Percentiles rank a stretch among this genome's conserved stretches.
phyloP scores from a whole-genome alignment of 1,140 invertebrate genomes.

The Eubasilissa regina region DNA sequence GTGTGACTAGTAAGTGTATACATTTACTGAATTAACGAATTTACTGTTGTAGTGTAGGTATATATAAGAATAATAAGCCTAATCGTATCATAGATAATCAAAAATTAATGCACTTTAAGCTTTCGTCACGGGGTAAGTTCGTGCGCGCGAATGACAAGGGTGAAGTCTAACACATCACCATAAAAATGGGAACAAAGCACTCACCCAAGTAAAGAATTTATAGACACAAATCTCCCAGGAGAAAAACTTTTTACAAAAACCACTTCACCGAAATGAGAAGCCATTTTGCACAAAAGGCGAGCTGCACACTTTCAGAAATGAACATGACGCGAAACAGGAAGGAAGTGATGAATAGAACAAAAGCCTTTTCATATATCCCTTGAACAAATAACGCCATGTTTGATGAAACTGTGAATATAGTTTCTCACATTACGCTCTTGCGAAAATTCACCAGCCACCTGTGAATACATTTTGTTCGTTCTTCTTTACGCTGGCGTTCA shows the following conservation, averaged over 20 bases:
- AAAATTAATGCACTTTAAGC: no score
- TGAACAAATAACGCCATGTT: constrained; percentile 26
- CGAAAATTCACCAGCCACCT: constrained; percentile 10
- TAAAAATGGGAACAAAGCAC: no score
- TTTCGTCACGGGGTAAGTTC: no score
- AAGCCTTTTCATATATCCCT: neutral
- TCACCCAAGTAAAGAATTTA: no score
- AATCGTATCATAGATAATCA: no score
- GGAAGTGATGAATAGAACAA: constrained; percentile 30
- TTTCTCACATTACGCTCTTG: constrained; percentile 16
- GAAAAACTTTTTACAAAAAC: neutral
- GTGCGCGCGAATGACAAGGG: no score
- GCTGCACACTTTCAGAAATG: constrained; percentile 21
- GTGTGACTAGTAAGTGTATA: no score
- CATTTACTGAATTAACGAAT: no score
- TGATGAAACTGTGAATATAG: constrained; percentile 24
- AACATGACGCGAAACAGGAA: constrained; percentile 18
- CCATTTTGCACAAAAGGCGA: constrained; percentile 8
- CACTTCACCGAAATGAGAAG: constrained; percentile 24
- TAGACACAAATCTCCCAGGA: no score
- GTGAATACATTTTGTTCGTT: neutral
- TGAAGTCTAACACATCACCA: no score
- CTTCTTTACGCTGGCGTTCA: neutral
- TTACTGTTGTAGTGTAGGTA: no score
- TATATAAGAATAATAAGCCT: no score